Conservation (phyloP, 2,888 invertebrate genomes). For the Aporophyla nigra region DNA sequence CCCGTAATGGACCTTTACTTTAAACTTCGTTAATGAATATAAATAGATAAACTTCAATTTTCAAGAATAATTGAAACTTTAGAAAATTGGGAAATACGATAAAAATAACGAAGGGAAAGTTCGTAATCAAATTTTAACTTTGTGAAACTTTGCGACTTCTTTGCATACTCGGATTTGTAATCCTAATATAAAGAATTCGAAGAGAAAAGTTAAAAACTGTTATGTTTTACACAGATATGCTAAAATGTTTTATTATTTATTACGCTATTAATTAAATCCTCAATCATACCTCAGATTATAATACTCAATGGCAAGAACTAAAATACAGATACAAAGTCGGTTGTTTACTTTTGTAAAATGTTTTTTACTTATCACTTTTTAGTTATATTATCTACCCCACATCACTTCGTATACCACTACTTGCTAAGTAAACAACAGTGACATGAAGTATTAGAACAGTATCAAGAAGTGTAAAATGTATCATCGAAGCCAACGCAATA, state of each 20-base stretch:
- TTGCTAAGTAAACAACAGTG: too few relatives aligned
- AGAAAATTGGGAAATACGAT: constrained; percentile 55
- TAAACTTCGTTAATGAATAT: constrained; percentile 52
- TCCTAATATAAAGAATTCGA: constrained; percentile 52
- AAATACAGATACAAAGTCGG: too few relatives aligned
- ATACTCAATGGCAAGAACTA: too few relatives aligned
- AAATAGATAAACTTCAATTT: constrained; percentile 50
- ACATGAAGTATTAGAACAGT: too few relatives aligned
- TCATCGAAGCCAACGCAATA: too few relatives aligned
- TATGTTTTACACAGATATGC: constrained; percentile 25
- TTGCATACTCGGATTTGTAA: constrained; percentile 56
- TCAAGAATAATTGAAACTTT: constrained; percentile 48
- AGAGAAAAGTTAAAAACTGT: constrained; percentile 33
- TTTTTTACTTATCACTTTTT: too few relatives aligned
- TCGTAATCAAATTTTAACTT: constrained; percentile 62
- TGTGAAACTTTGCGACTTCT: constrained; percentile 47
- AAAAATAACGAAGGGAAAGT: constrained; percentile 57
- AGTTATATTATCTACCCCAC: too few relatives aligned
- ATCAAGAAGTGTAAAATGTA: too few relatives aligned
- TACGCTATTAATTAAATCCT: neutral
- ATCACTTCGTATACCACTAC: too few relatives aligned
- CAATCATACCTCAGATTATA: neutral
- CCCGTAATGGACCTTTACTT: constrained; percentile 46
- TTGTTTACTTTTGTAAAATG: too few relatives aligned
- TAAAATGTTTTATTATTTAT: constrained; percentile 18